Conservation (phyloP, 2,888 invertebrate genomes). For the Orthonevra nobilis region DNA sequence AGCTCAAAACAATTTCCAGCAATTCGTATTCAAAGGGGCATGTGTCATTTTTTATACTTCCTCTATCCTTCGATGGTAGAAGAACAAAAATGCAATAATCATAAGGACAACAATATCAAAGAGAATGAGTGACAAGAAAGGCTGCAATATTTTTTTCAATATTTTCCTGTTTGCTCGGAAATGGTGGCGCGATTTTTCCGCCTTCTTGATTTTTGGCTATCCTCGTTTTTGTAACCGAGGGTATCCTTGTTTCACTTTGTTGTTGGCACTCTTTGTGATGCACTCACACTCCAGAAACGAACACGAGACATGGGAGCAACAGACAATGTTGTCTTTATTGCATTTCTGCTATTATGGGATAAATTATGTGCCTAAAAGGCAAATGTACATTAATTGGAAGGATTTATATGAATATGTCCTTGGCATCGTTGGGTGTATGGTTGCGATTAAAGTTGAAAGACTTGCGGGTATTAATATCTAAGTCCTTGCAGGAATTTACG, state of each 20-base stretch:
- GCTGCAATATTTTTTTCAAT: slow-evolving; percentile 56
- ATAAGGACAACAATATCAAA: slow-evolving; percentile 50
- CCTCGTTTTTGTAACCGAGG: neutral
- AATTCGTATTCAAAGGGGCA: slow-evolving; percentile 70
- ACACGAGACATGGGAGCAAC: slow-evolving; percentile 51
- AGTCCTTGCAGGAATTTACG: slow-evolving; percentile 32
- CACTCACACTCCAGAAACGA: slow-evolving; percentile 15
- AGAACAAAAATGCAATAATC: slow-evolving; percentile 40
- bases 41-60: slow-evolving; percentile 69
- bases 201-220: slow-evolving; percentile 59
- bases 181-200: slow-evolving; percentile 54
- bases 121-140: neutral
- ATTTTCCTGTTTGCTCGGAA: slow-evolving; percentile 53
- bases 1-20: slow-evolving; percentile 14
- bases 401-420: slow-evolving; percentile 56
- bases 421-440: neutral
- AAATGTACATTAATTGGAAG: slow-evolving; percentile 66
- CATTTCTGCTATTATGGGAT: slow-evolving; percentile 63
- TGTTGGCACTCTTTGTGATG: slow-evolving; percentile 38
- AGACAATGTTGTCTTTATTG: slow-evolving; percentile 70
- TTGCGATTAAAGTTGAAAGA: slow-evolving; percentile 35
- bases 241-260: slow-evolving; percentile 15
- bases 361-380: slow-evolving; percentile 65
- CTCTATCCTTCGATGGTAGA: neutral
- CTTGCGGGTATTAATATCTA: slow-evolving; percentile 33